A percentile compares a stretch with the other conserved stretches of the same genome.
Evolutionary conservation across 2,797 vertebrate genomes (phyloP).

Genomic region (Phylloscopus collybita): DNA sequence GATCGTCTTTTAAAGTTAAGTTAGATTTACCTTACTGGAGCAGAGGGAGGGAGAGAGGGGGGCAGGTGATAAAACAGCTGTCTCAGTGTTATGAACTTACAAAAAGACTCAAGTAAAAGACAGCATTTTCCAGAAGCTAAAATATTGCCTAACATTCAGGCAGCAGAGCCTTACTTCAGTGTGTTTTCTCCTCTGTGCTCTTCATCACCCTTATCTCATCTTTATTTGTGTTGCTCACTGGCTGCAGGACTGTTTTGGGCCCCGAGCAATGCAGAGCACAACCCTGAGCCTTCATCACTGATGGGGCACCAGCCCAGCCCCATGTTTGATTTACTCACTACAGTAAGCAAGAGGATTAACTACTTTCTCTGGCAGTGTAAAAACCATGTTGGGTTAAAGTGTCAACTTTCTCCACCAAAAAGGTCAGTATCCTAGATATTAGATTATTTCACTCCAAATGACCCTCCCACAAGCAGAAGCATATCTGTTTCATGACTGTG

Average conservation of each 20-base stretch:
- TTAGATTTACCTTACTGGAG: background rate
- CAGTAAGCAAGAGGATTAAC: background rate
- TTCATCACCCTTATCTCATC: background rate
- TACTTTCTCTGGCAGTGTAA: background rate
- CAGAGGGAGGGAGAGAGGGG: accelerated
- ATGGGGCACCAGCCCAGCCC: background rate
- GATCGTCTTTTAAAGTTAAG: background rate
- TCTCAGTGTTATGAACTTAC: background rate
- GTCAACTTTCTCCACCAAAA: background rate
- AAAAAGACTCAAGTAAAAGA: background rate
- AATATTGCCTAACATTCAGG: background rate
- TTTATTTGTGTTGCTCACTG: background rate
- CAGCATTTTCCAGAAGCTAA: background rate
- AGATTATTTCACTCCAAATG: accelerated
- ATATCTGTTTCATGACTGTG: background rate
- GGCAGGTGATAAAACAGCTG: background rate
- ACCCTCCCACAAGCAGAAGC: background rate
- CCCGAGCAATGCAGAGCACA: background rate
- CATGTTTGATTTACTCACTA: background rate
- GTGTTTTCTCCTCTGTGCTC: background rate
- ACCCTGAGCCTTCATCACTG: background rate
- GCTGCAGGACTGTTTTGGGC: background rate
- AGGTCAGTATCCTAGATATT: background rate
- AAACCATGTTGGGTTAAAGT: background rate
- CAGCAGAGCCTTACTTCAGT: background rate